Evolutionary conservation across 2,113 vertebrate genomes (phyloP), one percentile per base, ranked within the genome.

Genomic region (Cepphus grylle): DNA sequence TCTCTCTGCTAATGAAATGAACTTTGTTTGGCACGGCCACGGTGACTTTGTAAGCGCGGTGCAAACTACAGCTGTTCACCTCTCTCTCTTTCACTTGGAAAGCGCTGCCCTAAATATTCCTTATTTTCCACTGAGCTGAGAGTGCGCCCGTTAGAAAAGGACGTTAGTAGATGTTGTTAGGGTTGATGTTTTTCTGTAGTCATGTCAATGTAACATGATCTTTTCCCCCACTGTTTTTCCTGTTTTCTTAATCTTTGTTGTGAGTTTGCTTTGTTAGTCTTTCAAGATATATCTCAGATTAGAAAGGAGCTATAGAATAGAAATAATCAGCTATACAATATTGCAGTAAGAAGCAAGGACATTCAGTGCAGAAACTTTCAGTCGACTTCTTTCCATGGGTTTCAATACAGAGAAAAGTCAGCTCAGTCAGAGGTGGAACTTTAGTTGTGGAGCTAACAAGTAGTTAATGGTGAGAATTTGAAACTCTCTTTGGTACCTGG

Each of bases 41-140:
- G 1, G 0, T 3, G 36, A 27, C 65, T 90, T 76, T 18, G 1
- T 13, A 21, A 65, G 45, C 0, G 0, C 62, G 26, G 17, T 69
- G 27, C 69, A 83, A 45, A 45, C 26, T 34, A 8, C 30, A 53
- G 3, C 72, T 78, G 5, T 22, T 70, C 72, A 43, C 81, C 10
- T 81, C 83, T 47, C 18, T 56, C 23, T 80, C 63, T 85, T 66
- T 9, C 38, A 15, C 87, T 88, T 79, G 45, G 62, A 59, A 83
- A 49, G 14, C 15, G 0, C 50, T 72, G 36, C 47, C 66, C 19
- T 21, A 27, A 67, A 42, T 47, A 34, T 70, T 79, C 42, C 58
- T 38, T 16, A 0, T 61, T 49, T 66, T 36, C n/a, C 65, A 9
- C 52, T 8, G 8, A 32, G 20, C 38, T 17, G 61, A 25, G 30